A percentile compares a stretch with the other conserved stretches of the same genome.
phyloP scores from a whole-genome alignment of 2,888 invertebrate genomes.

The Cylloceria caligata region DNA sequence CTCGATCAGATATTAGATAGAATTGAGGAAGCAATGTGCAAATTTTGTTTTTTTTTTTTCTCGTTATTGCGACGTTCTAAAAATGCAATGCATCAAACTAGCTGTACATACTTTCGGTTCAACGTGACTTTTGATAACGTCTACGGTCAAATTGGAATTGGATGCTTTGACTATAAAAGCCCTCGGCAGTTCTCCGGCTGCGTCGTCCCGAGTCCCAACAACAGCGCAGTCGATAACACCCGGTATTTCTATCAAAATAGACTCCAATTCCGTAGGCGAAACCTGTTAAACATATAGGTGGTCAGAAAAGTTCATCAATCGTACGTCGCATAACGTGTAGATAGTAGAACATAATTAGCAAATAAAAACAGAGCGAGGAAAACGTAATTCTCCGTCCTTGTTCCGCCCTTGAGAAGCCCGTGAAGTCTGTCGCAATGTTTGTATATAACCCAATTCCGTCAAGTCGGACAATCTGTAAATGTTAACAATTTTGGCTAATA shows the following conservation, averaged over 20 bases:
- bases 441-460: neutral
- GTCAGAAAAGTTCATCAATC: neutral
- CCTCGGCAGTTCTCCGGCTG: constrained; percentile 91
- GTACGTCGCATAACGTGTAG: too few species aligned
- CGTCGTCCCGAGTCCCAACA: constrained; percentile 89
- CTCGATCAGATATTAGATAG: too few species aligned
- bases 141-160: constrained; percentile 86
- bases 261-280: constrained; percentile 94
- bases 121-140: constrained; percentile 87
- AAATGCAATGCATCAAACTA: too few species aligned
- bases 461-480: neutral
- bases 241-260: constrained; percentile 89
- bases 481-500: neutral
- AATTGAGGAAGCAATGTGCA: too few species aligned
- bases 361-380: neutral
- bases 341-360: neutral
- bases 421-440: neutral
- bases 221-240: constrained; percentile 92
- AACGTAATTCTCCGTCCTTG: constrained; percentile 4
- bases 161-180: constrained; percentile 90
- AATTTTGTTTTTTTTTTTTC: too few species aligned
- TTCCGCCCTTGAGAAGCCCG: neutral
- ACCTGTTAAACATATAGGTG: constrained; percentile 86
- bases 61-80: too few species aligned
- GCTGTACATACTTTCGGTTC: constrained; percentile 85